A percentile compares a stretch with the other conserved stretches of the same genome.
phyloP scores from a whole-genome alignment of 2,113 vertebrate species.

The zebrafish (Danio rerio) region GRCz12tu NC_133185.1:3951501-3952000 shows the following conservation, averaged over 20 bases:
- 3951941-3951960: background rate
- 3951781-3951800: constrained; percentile 30
- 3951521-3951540: constrained; percentile 39
- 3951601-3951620: background rate
- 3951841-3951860: background rate
- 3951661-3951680: constrained; percentile 2
- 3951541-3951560: constrained; percentile 27
- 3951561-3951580: background rate
- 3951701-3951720: constrained; percentile 32
- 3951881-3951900: constrained; percentile 25
- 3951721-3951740: constrained; percentile 35
- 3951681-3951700: constrained; percentile 22
- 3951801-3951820: constrained; percentile 44
- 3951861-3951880: constrained; percentile 29
- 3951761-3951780: background rate
- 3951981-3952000: no score
- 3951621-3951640: constrained; percentile 44
- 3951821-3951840: constrained; percentile 20
- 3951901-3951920: constrained; percentile 36
- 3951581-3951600: background rate
- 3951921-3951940: background rate
- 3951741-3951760: constrained; percentile 40
- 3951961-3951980: background rate
- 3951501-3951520: constrained; percentile 35
- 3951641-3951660: constrained; percentile 8